phyloP scores from a whole-genome alignment of 2,797 vertebrate genomes.

The Octomys mimax region DNA sequence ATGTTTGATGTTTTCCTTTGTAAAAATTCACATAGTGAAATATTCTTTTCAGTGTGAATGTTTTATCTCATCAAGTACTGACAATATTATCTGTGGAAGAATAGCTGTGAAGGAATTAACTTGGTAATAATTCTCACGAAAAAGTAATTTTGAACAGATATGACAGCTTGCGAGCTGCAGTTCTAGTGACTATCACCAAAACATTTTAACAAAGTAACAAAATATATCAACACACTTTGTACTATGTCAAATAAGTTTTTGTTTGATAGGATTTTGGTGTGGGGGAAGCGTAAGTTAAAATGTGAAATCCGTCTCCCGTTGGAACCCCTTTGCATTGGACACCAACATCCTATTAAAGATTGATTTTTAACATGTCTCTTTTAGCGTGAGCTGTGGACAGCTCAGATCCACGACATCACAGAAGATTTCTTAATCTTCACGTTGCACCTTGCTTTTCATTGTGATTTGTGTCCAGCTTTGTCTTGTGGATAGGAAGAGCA shows the following conservation, averaged over 20 bases:
- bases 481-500: constrained; percentile 75
- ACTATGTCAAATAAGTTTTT: background rate
- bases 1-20: constrained; percentile 5
- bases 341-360: constrained; percentile 58
- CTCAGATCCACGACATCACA: constrained; percentile 38
- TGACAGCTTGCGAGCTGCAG: constrained; percentile 62
- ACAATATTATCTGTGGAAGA: constrained; percentile 52
- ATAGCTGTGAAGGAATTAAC: constrained; percentile 65
- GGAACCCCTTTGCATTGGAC: constrained; percentile 42
- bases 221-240: constrained; percentile 37
- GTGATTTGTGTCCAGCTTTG: constrained; percentile 81
- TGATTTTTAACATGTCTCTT: constrained; percentile 74
- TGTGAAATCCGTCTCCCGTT: constrained; percentile 44
- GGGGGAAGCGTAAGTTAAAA: constrained; percentile 56
- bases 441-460: constrained; percentile 78
- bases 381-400: constrained; percentile 51
- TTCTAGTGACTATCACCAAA: constrained; percentile 26
- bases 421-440: constrained; percentile 79
- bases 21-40: constrained; percentile 36
- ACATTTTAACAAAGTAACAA: constrained; percentile 62
- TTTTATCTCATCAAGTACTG: constrained; percentile 57
- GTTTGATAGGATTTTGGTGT: constrained; percentile 65
- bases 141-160: constrained; percentile 67
- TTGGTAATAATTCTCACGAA: constrained; percentile 54
- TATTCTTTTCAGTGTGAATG: constrained; percentile 40